Base-by-base conservation (phyloP, 2,888 invertebrate genomes). In the Bembecia ichneumoniformis region DNA sequence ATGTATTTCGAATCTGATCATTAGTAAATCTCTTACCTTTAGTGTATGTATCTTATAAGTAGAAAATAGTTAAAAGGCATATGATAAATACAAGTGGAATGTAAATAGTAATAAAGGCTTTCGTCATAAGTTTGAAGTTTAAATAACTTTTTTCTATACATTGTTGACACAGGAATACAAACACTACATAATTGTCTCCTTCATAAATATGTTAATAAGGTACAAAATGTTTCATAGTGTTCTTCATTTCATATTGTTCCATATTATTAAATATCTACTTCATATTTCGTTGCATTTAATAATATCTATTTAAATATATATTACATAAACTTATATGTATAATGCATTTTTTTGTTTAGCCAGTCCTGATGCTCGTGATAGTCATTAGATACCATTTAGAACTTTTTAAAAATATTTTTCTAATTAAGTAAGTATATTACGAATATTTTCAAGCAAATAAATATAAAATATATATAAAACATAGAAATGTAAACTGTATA, bases 1-100 rank as follows among this genome's bases (percentile, higher is more conserved):
- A 55, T 53, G 50, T 55, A 58, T 55, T 52, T 47, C 45, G 43
- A 36, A 49, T 47, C 40, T 46, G 46, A 43, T 49, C 43, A 51
- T 52, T 47, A 40, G 14, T 40, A 40, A 40, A 40, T n/a, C 40
- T 54, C 9, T 14, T 15, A 36, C 11, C 17, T 47, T 47, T 16
- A 16, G 34, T 17, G 55, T 62, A n/a, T n/a, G n/a, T n/a, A n/a
- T 57, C 56, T 62, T 62, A 61, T 55, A 62, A 63, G 63, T 44
- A 44, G 44, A 44, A 14, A 44, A 44, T 44, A 14, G 17, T 16
- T 44, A 57, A 60, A 82, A 82, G 77, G 77, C 78, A 75, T 64
- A 70, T 66, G 68, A 44, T 76, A 82, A 83, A 82, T 82, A 83
- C 78, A 78, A 77, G 67, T 86, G 86, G 86, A 86, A 86, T 86